Evolutionary conservation across 2,888 invertebrate species (phyloP).

Genomic region (Eretmocerus hayati): DNA sequence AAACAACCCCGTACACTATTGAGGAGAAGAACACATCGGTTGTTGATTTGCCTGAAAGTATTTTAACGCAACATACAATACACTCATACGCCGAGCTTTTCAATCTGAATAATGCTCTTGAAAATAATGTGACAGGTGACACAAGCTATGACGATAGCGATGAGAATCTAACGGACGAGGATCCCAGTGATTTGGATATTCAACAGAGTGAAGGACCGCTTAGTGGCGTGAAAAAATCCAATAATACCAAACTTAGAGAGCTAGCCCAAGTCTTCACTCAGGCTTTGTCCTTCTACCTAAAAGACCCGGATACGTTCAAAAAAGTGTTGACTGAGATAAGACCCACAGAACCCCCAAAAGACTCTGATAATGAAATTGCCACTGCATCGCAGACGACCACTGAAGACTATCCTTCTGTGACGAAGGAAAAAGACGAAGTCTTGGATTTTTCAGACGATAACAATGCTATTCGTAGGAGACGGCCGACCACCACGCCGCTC

Average conservation of each 20-base stretch:
- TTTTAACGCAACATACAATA: conserved; percentile 63
- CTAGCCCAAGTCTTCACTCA: conserved; percentile 79
- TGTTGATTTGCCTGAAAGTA: conserved; percentile 52
- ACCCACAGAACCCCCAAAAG: conserved; percentile 66
- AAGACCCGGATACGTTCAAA: conserved; percentile 75
- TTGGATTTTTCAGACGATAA: conserved; percentile 69
- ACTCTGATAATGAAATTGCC: conserved; percentile 44
- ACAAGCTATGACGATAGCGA: conserved; percentile 27
- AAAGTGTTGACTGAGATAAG: conserved; percentile 68
- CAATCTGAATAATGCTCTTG: conserved; percentile 38
- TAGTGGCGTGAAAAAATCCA: conserved; percentile 50
- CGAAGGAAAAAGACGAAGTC: conserved; percentile 67
- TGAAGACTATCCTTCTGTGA: conserved; percentile 54
- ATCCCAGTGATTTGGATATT: conserved; percentile 51
- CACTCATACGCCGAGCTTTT: conserved; percentile 55
- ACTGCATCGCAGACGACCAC: conserved; percentile 39
- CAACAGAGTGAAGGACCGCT: conserved; percentile 61
- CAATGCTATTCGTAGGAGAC: conserved; percentile 34
- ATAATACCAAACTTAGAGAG: conserved; percentile 60
- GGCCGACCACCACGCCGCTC: conserved; percentile 30
- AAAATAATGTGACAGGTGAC: conserved; percentile 30
- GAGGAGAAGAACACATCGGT: conserved; percentile 22
- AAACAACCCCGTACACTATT: conserved; percentile 11
- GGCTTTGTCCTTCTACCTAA: conserved; percentile 72
- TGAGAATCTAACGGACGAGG: conserved; percentile 30